A percentile compares a stretch with the other conserved stretches of the same genome.
Evolutionary conservation across 2,888 invertebrate genomes (phyloP).

Genomic region (Callimorpha dominula): DNA sequence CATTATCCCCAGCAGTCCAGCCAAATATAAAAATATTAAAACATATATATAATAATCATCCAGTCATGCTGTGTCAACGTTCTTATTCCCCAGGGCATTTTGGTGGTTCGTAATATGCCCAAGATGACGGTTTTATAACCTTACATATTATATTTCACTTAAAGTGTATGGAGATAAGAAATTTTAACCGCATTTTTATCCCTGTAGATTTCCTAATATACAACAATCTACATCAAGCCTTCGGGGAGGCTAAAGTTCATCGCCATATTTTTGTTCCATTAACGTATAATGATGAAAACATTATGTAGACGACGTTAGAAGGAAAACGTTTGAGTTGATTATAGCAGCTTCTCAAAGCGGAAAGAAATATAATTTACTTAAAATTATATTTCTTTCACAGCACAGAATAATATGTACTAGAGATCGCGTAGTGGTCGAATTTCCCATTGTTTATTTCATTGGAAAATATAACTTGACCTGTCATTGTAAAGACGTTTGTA

Average conservation of each 20-base stretch:
- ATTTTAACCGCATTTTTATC: conserved; percentile 14
- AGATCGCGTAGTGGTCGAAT: no score
- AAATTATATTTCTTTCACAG: no score
- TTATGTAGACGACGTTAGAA: neutral
- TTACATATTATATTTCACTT: conserved; percentile 4
- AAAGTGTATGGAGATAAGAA: conserved; percentile 16
- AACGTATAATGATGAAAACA: conserved; percentile 5
- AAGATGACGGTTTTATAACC: neutral
- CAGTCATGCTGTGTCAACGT: no score
- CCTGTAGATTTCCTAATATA: conserved; percentile 18
- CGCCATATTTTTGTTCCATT: conserved; percentile 16
- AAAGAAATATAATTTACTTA: neutral
- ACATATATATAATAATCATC: no score
- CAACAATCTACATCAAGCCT: neutral
- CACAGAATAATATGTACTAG: neutral
- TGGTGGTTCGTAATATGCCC: neutral
- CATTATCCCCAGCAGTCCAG: no score
- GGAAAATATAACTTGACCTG: no score
- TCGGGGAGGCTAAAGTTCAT: conserved; percentile 13
- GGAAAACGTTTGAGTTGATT: conserved; percentile 10
- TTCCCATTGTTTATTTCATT: no score
- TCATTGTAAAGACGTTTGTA: no score
- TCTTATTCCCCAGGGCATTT: neutral
- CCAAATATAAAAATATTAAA: no score
- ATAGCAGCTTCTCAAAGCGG: neutral